Evolutionary conservation across 2,888 invertebrate genomes (phyloP), one percentile per base, ranked within the genome.

Genomic region (Patella ulyssiponensis): DNA sequence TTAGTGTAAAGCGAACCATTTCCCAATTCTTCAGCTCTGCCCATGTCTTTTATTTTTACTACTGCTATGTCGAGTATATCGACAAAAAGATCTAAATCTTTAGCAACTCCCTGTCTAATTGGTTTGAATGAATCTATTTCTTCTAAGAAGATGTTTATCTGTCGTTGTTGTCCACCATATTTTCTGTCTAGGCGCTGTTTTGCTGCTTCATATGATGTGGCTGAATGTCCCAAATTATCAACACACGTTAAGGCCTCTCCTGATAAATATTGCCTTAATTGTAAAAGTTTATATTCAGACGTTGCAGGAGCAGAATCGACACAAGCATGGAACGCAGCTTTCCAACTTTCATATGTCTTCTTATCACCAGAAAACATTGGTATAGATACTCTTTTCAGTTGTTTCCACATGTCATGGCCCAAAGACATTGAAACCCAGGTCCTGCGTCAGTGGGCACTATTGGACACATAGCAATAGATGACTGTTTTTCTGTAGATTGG

Each of bases 231-330:
- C 14, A 79, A 72, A 20, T 53, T 71, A 23, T 80, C 71, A 15
- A 79, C 58, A 9, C 44, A n/a, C n/a, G 20, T 54, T 69, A 79
- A 71, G 12, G 70, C 77, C 17, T 75, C 77, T 23, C 80, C 80
- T 15, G 69, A 15, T 14, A 81, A 17, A 44, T 77, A 81, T 56
- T 81, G 72, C 23, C 77, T 7, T 15, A 81, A 51, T 27, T 81
- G 80, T 15, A 80, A 54, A 44, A 81, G 44, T 52, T 81, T 80
- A 54, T 80, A 80, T 72, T 81, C 80, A 11, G 33, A 33, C 33
- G 3, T 33, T 33, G 71, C 75, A 23, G 79, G 75, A 4, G 71
- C 79, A 14, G 5, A 15, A 44, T 80, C 80, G 11, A 79, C 53
- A 71, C 79, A 79, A 5, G 80, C 56, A 20, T 11, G 15, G 69